Evolutionary conservation across 2,797 vertebrate genomes (phyloP), one percentile per base, ranked within the genome.

Genomic region (Sebastes baramenuke): DNA sequence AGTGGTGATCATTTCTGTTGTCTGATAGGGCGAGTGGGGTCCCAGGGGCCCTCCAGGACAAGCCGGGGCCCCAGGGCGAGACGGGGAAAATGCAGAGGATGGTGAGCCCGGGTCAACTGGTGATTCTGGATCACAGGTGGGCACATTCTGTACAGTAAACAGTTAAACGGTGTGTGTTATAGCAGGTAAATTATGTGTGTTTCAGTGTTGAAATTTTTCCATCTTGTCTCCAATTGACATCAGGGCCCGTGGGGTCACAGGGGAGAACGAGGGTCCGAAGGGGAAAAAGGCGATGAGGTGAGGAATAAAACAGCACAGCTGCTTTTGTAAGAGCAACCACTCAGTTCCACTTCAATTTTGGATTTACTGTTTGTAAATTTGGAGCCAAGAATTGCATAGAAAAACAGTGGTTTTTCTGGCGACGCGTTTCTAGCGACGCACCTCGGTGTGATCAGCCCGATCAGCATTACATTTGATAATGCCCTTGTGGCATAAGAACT

Each of bases 221-320:
- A 22, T 77, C 36, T 74, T 25, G 25, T 68, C 7, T 79, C 6
- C 72, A 2, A 13, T 46, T 72, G 70, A 77, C 67, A 7, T 3
- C 90, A 98, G 97, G 97, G 97, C 5, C 91, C 80, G 1, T 95
- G 96, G 89, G 97, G 97, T 24, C 97, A 96, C 93, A 95, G 95
- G 77, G 97, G 97, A 2, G 97, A 97, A 62, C 93, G 88, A 13
- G 97, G 97, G 11, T 85, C 91, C 46, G 77, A 92, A 76, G 97
- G 97, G 0, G 97, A 98, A 75, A 96, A 95, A 76, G 97, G 97
- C 60, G 97, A 98, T 18, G 96, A 98, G 96, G 97, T 98, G 80
- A 96, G 95, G 3, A 79, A 52, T 46, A 9, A 70, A 59, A 67
- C 20, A 2, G 49, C 38, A 71, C 38, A 65, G 67, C 36, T 79